Conservation (phyloP, 53 echinoderm and acorn worm species). For the Patiria pectinifera region DNA sequence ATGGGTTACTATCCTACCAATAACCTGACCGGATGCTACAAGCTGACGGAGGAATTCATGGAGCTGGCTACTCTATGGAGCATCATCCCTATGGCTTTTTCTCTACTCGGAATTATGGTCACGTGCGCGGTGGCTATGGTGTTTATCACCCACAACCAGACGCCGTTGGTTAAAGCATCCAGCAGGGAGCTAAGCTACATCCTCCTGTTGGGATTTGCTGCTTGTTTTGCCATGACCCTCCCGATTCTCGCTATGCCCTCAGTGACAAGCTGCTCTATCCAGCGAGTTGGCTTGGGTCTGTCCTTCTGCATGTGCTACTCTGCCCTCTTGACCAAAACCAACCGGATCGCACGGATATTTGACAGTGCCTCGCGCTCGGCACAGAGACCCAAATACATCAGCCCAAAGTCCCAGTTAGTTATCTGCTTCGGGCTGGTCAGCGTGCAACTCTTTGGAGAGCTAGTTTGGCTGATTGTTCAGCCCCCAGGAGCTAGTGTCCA, state of each 20-base stretch:
- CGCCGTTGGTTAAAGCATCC: slow-evolving; percentile 93
- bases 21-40: slow-evolving; percentile 84
- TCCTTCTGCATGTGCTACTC: slow-evolving; percentile 94
- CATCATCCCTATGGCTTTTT: slow-evolving; percentile 74
- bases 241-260: slow-evolving; percentile 84
- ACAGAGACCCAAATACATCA: slow-evolving; percentile 92
- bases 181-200: slow-evolving; percentile 96
- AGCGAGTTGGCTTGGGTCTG: slow-evolving; percentile 86
- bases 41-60: slow-evolving; percentile 81
- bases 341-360: slow-evolving; percentile 94
- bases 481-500: slow-evolving; percentile 72
- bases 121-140: slow-evolving; percentile 79
- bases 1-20: slow-evolving; percentile 79
- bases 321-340: slow-evolving; percentile 94
- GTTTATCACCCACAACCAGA: slow-evolving; percentile 87
- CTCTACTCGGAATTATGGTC: slow-evolving; percentile 74
- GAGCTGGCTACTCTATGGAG: slow-evolving; percentile 73
- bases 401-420: slow-evolving; percentile 92
- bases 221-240: slow-evolving; percentile 92
- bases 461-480: slow-evolving; percentile 86
- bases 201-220: slow-evolving; percentile 77
- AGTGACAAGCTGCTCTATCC: slow-evolving; percentile 75
- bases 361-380: slow-evolving; percentile 89
- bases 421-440: slow-evolving; percentile 87
- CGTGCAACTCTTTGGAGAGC: slow-evolving; percentile 86